Conservation (phyloP, 2,888 invertebrate species). For the Hypselothyrea guttata region DNA sequence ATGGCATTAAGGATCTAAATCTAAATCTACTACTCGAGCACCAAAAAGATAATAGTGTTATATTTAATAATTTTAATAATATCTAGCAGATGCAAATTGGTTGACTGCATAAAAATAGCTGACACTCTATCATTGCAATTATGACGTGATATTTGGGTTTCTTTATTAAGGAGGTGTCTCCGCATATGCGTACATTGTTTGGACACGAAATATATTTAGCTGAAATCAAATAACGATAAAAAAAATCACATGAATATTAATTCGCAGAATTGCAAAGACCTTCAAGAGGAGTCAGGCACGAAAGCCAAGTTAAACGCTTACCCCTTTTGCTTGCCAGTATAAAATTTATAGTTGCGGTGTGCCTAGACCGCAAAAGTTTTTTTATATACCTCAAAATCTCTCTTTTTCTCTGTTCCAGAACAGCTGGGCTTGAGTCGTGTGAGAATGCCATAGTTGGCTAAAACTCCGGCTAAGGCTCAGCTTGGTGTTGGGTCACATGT, state of each 20-base stretch:
- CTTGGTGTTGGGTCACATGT: slow-evolving; percentile 62
- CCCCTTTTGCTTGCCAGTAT: slow-evolving; percentile 61
- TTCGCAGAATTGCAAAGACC: slow-evolving; percentile 78
- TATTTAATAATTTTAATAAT: no score
- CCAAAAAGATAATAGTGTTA: no score
- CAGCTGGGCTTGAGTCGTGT: slow-evolving; percentile 55
- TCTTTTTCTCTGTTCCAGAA: slow-evolving; percentile 4
- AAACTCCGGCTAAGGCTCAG: background rate
- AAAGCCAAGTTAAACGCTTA: slow-evolving; percentile 46
- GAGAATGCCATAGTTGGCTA: slow-evolving; percentile 55
- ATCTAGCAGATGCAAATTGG: no score
- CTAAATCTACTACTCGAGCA: no score
- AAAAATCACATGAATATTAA: slow-evolving; percentile 80
- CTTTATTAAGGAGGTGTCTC: slow-evolving; percentile 1
- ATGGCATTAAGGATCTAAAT: slow-evolving; percentile 11
- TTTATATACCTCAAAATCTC: slow-evolving; percentile 4
- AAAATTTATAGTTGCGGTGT: slow-evolving; percentile 73
- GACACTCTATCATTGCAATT: slow-evolving; percentile 51
- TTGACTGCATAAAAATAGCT: slow-evolving; percentile 15
- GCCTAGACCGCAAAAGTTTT: slow-evolving; percentile 50
- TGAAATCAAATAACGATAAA: slow-evolving; percentile 78
- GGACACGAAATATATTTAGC: slow-evolving; percentile 47
- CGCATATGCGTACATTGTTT: background rate
- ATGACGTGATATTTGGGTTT: slow-evolving; percentile 40
- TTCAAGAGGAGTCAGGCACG: slow-evolving; percentile 49